Conservation (phyloP, 2,113 vertebrate genomes). For the Stigmatopora argus region DNA sequence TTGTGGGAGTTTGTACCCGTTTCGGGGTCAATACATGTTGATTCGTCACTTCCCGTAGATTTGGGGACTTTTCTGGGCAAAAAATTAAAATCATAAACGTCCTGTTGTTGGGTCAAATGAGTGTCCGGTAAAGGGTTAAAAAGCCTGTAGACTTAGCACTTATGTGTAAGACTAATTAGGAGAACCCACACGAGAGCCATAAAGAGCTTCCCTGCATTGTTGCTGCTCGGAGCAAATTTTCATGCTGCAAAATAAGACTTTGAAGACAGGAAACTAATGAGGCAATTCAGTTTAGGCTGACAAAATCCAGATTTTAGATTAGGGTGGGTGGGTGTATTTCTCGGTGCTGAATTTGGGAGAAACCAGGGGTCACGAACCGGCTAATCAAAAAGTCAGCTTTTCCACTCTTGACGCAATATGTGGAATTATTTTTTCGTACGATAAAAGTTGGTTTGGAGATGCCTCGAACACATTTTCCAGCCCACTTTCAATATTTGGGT, state of each 20-base stretch:
- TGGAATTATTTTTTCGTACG: constrained; percentile 31
- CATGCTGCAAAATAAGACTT: not conserved
- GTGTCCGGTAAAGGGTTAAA: too few species aligned
- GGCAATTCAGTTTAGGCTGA: constrained; percentile 33
- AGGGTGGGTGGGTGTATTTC: constrained; percentile 26
- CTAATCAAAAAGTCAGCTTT: constrained; percentile 24
- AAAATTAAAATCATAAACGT: too few species aligned
- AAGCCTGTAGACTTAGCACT: too few species aligned
- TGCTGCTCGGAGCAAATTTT: not conserved
- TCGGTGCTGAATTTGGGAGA: not conserved
- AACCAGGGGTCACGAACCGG: constrained; percentile 2
- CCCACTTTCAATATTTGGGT: constrained; percentile 46
- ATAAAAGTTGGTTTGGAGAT: constrained; percentile 49
- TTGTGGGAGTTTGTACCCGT: too few species aligned
- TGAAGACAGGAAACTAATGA: not conserved
- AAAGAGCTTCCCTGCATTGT: too few species aligned
- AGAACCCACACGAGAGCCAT: too few species aligned
- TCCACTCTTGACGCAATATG: constrained; percentile 26
- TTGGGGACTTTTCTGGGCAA: too few species aligned
- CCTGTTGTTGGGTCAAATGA: too few species aligned
- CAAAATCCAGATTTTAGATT: constrained; percentile 36
- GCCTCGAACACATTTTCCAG: constrained; percentile 42
- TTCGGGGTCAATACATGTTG: too few species aligned
- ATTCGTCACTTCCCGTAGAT: too few species aligned
- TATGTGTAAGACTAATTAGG: too few species aligned